Base-by-base conservation (phyloP, 2,797 vertebrate genomes). In the Steatocranus sp. region DNA sequence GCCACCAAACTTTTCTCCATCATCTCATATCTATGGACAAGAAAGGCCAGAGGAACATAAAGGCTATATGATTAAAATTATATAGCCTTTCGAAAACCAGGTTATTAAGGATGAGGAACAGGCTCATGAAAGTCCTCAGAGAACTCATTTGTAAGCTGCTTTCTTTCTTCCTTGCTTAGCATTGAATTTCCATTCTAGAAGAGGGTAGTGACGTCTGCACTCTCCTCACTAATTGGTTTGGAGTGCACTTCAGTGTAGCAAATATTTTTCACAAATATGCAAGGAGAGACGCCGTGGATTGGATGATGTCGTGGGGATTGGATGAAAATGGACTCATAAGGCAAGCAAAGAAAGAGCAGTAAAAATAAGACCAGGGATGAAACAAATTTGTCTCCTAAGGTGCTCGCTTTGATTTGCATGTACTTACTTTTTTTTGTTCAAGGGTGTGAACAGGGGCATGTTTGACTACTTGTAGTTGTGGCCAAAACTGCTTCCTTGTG, bases 131-230 rank as follows among this genome's bases (percentile, higher is more conserved):
- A 79, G 73, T 82, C 82, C 81, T 74, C 20, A 34, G 79, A 88
- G 78, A 79, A 84, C 36, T 87, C 3, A 84, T 91, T 85, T 91
- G 66, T 81, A 58, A 73, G 51, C 51, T 41, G 46, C 34, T 83
- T 83, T 78, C 48, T 43, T 81, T 7, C 56, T 9, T 66, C 70
- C 61, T 63, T 38, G 23, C 79, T 79, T 86, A 81, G 80, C 54
- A 74, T 18, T 68, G 56, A 58, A 63, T 63, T 86, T 15, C 54
- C 56, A 43, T 75, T 11, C 6, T 76, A 27, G 68, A 5, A 68
- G 12, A 12, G 12, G 70, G 43, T 36, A 32, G 63, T 84, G 86
- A 87, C 6, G 30, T 76, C 38, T 36, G 20, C 51, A 20, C 50
- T 76, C 75, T 70, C 12, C 11, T 25, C 81, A 66, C 25, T 84